Percentiles rank a stretch among this genome's conserved stretches.
Conservation (phyloP, 2,113 vertebrate species). For the Petaurus breviceps region DNA sequence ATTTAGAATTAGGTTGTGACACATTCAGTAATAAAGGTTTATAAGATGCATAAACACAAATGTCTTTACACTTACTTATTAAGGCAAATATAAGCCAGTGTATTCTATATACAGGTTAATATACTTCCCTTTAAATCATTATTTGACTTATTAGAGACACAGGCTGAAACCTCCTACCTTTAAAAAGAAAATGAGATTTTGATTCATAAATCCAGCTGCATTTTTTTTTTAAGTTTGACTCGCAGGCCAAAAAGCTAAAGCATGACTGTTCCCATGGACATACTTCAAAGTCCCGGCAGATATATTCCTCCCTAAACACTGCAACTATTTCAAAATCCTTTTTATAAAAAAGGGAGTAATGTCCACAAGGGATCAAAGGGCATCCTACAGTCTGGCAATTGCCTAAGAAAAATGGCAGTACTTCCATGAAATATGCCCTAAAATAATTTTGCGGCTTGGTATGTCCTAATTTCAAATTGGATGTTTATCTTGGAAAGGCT, state of each 20-base stretch:
- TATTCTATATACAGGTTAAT: constrained; percentile 60
- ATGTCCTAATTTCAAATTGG: constrained; percentile 90
- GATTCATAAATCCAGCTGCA: constrained; percentile 81
- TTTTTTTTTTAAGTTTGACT: constrained; percentile 72
- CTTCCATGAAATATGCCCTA: constrained; percentile 96
- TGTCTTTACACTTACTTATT: constrained; percentile 62
- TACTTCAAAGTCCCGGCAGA: constrained; percentile 87
- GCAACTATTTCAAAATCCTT: constrained; percentile 86
- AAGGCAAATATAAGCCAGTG: constrained; percentile 52
- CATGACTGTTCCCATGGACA: constrained; percentile 84
- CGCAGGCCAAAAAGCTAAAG: constrained; percentile 81
- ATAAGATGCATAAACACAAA: constrained; percentile 58
- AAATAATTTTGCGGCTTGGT: constrained; percentile 89
- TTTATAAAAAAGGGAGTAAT: constrained; percentile 87
- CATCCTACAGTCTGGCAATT: constrained; percentile 92
- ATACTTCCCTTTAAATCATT: constrained; percentile 58
- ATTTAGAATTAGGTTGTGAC: neutral
- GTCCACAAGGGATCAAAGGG: constrained; percentile 93
- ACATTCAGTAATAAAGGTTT: constrained; percentile 72
- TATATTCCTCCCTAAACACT: constrained; percentile 86
- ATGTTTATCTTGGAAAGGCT: constrained; percentile 99
- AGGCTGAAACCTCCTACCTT: constrained; percentile 71
- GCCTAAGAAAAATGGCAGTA: constrained; percentile 91
- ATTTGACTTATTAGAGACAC: constrained; percentile 65
- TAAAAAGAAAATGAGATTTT: constrained; percentile 81